These are phyloP conservation scores for Toxotes lorentzi DNA, from an alignment of 2,797 vertebrate genomes.

Conservation along the genomic window DNA sequence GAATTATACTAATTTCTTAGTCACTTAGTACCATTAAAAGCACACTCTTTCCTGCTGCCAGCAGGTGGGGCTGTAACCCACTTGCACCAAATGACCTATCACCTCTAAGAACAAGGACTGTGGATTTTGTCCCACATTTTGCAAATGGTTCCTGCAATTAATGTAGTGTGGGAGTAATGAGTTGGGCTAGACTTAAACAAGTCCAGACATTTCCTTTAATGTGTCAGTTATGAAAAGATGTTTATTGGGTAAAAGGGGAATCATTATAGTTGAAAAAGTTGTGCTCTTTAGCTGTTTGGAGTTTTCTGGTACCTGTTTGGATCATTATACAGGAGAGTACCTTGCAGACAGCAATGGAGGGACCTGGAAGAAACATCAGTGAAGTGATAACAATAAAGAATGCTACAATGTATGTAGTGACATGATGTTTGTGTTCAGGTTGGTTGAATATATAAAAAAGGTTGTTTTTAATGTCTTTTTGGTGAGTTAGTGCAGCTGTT, in stretches of 20 bases:
- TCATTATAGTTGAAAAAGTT: background rate
- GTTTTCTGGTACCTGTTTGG: conserved; percentile 48
- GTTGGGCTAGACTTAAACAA: background rate
- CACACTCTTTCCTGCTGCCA: background rate
- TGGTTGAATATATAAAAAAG: conserved; percentile 15
- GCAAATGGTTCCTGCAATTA: background rate
- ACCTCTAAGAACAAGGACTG: background rate
- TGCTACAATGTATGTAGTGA: background rate
- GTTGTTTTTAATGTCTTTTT: conserved; percentile 10
- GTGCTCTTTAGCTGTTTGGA: conserved; percentile 4
- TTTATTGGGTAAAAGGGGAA: background rate
- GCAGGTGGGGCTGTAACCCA: background rate
- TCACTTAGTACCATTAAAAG: background rate
- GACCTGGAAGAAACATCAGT: conserved; percentile 62
- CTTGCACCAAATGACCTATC: background rate
- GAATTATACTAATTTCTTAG: background rate
- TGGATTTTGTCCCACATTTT: background rate
- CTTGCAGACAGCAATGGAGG: conserved; percentile 31
- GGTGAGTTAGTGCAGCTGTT: conserved; percentile 10
- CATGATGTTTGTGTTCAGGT: conserved; percentile 33
- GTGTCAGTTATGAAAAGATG: background rate
- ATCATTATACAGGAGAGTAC: conserved; percentile 21
- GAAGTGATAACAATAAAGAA: conserved; percentile 8
- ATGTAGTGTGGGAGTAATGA: background rate
- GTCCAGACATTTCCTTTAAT: background rate